These are phyloP conservation scores for Cephalopachus bancanus DNA, from an alignment of 2,797 vertebrate genomes.

Conservation along the genomic window DNA sequence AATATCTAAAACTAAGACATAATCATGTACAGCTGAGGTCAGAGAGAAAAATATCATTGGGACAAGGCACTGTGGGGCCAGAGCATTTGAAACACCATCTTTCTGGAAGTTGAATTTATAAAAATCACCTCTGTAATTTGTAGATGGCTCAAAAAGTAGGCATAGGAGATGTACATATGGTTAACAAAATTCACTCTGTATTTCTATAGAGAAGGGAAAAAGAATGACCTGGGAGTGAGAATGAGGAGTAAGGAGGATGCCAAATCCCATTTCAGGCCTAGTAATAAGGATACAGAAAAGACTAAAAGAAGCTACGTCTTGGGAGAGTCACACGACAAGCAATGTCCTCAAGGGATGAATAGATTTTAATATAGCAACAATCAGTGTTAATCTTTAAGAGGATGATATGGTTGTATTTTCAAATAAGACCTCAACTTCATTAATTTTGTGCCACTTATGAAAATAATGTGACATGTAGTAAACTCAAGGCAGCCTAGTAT, in stretches of 20 bases:
- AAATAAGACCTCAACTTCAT: constrained; percentile 13
- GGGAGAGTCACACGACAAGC: neutral
- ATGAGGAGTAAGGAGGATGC: neutral
- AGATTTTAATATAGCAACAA: constrained; percentile 13
- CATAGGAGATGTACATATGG: accelerated
- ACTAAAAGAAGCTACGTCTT: neutral
- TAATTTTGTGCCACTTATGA: constrained; percentile 33
- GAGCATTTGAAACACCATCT: neutral
- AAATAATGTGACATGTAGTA: constrained; percentile 33
- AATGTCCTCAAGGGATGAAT: neutral
- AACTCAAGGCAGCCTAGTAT: neutral
- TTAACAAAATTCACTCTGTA: neutral
- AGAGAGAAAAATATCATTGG: neutral
- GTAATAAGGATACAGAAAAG: neutral
- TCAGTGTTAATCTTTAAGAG: constrained; percentile 18
- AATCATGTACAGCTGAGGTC: neutral
- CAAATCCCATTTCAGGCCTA: neutral
- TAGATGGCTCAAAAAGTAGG: neutral
- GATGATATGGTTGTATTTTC: neutral
- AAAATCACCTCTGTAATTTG: neutral
- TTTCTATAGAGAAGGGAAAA: neutral
- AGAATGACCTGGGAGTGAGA: neutral
- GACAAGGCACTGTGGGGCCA: neutral
- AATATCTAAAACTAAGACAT: neutral
- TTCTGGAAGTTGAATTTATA: neutral